Evolutionary conservation across 1,140 invertebrate genomes (phyloP).

Genomic region (Anthonomus grandis): DNA sequence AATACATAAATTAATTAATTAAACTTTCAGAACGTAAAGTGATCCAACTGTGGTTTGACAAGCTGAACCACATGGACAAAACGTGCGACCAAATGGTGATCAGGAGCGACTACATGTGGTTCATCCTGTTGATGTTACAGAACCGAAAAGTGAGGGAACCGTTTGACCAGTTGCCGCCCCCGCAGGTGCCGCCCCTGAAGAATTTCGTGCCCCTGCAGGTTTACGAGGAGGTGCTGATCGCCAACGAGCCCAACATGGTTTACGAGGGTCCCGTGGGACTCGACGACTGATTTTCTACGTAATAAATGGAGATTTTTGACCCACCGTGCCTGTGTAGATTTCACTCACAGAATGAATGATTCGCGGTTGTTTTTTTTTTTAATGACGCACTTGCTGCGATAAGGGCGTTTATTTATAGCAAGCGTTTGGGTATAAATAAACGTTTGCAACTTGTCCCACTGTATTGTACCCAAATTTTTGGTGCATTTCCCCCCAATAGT

Average conservation of each 20-base stretch:
- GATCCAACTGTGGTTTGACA: slow-evolving; percentile 46
- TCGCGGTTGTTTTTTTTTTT: too few relatives aligned
- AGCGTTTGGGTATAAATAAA: too few relatives aligned
- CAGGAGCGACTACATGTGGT: slow-evolving; percentile 50
- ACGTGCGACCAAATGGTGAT: slow-evolving; percentile 35
- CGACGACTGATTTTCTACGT: too few relatives aligned
- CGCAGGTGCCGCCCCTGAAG: slow-evolving; percentile 38
- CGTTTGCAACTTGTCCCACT: too few relatives aligned
- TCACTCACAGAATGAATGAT: too few relatives aligned
- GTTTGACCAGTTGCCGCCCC: slow-evolving; percentile 43
- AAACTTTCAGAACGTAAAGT: slow-evolving; percentile 39
- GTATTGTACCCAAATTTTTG: too few relatives aligned
- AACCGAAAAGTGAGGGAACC: slow-evolving; percentile 44
- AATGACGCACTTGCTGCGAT: too few relatives aligned
- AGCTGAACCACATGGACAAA: slow-evolving; percentile 38
- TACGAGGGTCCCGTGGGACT: too few relatives aligned
- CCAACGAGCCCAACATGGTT: slow-evolving; percentile 32
- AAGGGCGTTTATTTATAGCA: too few relatives aligned
- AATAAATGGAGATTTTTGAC: too few relatives aligned
- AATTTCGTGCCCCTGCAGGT: slow-evolving; percentile 40
- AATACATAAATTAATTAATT: neutral
- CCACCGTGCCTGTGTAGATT: too few relatives aligned
- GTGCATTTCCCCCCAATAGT: too few relatives aligned
- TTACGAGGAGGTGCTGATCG: slow-evolving; percentile 33
- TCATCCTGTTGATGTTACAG: slow-evolving; percentile 47